phyloP scores from a whole-genome alignment of 2,113 vertebrate species.

The Proteles cristata region DNA sequence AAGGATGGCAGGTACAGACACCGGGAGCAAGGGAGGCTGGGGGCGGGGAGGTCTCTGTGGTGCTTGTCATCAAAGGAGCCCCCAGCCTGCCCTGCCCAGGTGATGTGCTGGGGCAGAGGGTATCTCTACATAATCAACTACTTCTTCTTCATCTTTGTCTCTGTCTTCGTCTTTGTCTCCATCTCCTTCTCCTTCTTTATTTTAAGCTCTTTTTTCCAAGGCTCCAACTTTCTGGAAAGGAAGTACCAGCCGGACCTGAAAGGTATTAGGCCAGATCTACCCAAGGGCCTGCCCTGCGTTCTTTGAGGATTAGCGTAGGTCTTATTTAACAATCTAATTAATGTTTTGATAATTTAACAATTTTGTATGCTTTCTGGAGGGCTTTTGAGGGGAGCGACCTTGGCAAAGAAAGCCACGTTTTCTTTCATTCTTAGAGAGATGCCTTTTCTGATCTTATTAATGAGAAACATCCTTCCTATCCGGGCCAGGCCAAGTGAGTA shows the following conservation, averaged over 20 bases:
- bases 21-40: too few relatives aligned
- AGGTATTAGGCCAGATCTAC: conserved; percentile 68
- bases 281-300: conserved; percentile 68
- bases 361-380: conserved; percentile 76
- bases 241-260: conserved; percentile 41
- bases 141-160: too few relatives aligned
- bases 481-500: not conserved
- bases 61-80: fast-evolving
- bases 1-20: not conserved
- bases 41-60: not conserved
- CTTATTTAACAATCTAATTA: conserved; percentile 84
- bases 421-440: conserved; percentile 73
- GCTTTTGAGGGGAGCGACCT: conserved; percentile 68
- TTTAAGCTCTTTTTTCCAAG: not conserved
- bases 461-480: conserved; percentile 75
- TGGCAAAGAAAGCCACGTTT: conserved; percentile 78
- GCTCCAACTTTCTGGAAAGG: conserved; percentile 62
- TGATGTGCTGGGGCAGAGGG: not conserved
- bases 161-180: too few relatives aligned
- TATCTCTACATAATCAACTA: not conserved
- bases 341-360: conserved; percentile 83
- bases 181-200: not conserved
- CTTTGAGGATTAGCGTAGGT: conserved; percentile 77
- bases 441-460: conserved; percentile 82
- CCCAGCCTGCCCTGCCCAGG: not conserved